Conservation (phyloP, 92 coral and sea anemone species). For the Heteractis magnifica region DNA sequence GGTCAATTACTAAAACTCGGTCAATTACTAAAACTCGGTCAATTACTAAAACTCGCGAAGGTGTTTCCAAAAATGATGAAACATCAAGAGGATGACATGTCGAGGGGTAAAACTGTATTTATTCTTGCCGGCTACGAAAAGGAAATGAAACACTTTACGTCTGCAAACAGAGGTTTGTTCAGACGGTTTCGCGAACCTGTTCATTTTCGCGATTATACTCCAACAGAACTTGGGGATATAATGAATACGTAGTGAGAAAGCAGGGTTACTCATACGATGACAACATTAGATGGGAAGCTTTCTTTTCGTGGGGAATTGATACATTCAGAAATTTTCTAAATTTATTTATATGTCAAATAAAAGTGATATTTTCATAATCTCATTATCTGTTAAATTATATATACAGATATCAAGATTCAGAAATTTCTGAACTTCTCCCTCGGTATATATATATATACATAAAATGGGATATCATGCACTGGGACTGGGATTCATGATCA, state of each 20-base stretch:
- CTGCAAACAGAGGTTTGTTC: constrained; percentile 25
- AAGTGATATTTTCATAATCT: no score
- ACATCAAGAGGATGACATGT: neutral
- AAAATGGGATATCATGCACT: no score
- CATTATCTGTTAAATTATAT: neutral
- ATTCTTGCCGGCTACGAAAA: constrained; percentile 34
- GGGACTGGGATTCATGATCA: no score
- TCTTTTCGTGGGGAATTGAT: no score
- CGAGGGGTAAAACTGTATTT: constrained; percentile 8
- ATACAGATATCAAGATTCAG: no score
- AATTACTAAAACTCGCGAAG: no score
- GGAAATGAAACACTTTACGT: constrained; percentile 18
- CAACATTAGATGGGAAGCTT: neutral
- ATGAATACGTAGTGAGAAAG: neutral
- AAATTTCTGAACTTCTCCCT: no score
- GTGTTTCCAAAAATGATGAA: neutral
- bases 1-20: no score
- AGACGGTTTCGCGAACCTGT: constrained; percentile 26
- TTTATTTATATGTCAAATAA: no score
- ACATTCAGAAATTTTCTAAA: no score
- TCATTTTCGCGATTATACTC: constrained; percentile 16
- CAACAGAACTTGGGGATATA: constrained; percentile 9
- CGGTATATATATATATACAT: no score
- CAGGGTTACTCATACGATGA: neutral
- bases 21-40: no score